Evolutionary conservation across 2,113 vertebrate genomes (phyloP), one percentile per base, ranked within the genome.

Genomic region (Dromiciops gliroides): DNA sequence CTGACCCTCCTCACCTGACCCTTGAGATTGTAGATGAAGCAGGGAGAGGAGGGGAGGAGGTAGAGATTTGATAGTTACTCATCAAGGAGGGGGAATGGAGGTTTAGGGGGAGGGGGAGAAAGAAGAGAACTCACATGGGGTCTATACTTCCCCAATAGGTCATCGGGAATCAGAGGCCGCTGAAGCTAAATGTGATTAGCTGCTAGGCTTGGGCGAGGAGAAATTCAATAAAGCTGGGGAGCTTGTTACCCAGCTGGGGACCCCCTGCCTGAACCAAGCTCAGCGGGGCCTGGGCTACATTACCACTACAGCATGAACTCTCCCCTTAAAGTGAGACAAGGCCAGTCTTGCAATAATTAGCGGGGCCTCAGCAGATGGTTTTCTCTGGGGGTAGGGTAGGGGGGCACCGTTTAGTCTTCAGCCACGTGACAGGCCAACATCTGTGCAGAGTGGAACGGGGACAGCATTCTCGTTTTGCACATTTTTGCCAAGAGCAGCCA

Each of bases 341-440:
- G 94, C 94, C 0, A 92, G 97, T 49, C 89, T 97, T 97, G 96
- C 97, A 95, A 97, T 98, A 96, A 98, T 97, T 98, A 97, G 97
- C 93, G 97, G 97, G 98, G 97, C 97, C 98, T 98, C 88, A 67
- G 97, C 98, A 98, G 98, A 98, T 98, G 98, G 98, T 95, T 98
- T 96, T 98, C 95, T 97, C 88, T 95, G 94, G 6, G 50, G 51
- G 97, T 96, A 16, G n/a, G 16, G n/a, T 44, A 67, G 31, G 97
- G 95, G 92, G 95, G 94, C 97, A 98, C 96, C 96, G 97, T 96
- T 98, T 92, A 95, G 97, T 97, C 98, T 97, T 95, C 97, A 97
- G 97, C 89, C 97, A 95, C 53, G 95, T 91, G 31, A 98, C 97
- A 97, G 25, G 91, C 95, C 92, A 28, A 97, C 97, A 94, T 98